Conservation (phyloP, 2,888 invertebrate genomes). For the Xestobium rufovillosum region DNA sequence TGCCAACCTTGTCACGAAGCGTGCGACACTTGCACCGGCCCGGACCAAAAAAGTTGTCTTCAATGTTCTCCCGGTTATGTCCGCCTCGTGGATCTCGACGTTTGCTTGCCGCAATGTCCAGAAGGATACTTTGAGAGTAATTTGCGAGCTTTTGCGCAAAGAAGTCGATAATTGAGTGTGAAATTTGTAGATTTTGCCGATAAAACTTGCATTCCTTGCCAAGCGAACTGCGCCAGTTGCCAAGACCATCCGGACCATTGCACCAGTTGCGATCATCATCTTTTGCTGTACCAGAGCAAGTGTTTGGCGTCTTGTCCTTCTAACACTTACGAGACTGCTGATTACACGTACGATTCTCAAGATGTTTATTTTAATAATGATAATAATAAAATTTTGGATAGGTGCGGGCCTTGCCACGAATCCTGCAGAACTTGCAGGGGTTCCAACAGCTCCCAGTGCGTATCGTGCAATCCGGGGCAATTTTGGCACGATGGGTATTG, state of each 20-base stretch:
- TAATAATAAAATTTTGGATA: slow-evolving; percentile 29
- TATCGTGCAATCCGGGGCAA: slow-evolving; percentile 67
- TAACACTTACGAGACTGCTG: slow-evolving; percentile 77
- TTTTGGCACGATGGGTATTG: slow-evolving; percentile 68
- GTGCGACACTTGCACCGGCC: slow-evolving; percentile 82
- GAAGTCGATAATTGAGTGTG: too few relatives aligned
- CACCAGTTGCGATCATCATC: slow-evolving; percentile 80
- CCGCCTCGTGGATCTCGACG: slow-evolving; percentile 74
- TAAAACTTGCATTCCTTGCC: slow-evolving; percentile 76
- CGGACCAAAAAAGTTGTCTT: slow-evolving; percentile 78
- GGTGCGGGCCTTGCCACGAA: slow-evolving; percentile 71
- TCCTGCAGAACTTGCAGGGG: slow-evolving; percentile 77
- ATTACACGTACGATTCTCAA: slow-evolving; percentile 58
- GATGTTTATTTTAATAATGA: neutral
- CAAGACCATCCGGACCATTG: slow-evolving; percentile 76
- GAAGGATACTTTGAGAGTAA: slow-evolving; percentile 82
- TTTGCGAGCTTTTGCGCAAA: slow-evolving; percentile 27
- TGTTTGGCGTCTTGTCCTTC: slow-evolving; percentile 79
- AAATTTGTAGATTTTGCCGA: slow-evolving; percentile 39
- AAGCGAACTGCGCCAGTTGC: slow-evolving; percentile 79
- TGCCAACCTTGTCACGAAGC: slow-evolving; percentile 86
- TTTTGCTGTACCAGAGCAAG: slow-evolving; percentile 72
- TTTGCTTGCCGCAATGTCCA: slow-evolving; percentile 82
- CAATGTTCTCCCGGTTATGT: slow-evolving; percentile 79
- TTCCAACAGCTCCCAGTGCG: slow-evolving; percentile 69